Evolutionary conservation across 2,888 invertebrate species (phyloP).

Genomic region (Argyresthia goedartella): DNA sequence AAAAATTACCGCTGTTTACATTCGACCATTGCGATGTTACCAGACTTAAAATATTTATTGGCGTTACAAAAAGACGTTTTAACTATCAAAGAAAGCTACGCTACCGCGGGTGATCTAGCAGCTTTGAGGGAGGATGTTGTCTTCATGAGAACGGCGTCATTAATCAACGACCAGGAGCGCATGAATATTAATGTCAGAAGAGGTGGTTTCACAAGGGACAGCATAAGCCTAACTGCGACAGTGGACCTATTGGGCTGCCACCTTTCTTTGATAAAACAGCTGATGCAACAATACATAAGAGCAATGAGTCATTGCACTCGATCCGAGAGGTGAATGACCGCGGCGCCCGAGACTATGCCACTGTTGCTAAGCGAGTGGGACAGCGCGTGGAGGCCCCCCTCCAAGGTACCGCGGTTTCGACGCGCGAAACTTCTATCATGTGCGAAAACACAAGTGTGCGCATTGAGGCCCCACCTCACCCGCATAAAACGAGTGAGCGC

Average conservation of each 20-base stretch:
- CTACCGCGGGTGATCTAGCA: not conserved
- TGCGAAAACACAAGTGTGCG: not conserved
- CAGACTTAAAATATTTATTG: not conserved
- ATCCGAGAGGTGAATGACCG: not conserved
- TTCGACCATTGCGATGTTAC: not conserved
- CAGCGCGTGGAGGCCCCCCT: not conserved
- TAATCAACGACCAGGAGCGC: not conserved
- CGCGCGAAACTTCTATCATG: not conserved
- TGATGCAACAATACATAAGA: not conserved
- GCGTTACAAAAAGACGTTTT: not conserved
- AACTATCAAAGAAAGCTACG: not conserved
- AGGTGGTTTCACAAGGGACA: not conserved
- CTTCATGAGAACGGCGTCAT: not conserved
- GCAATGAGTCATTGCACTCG: not conserved
- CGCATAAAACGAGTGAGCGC: not conserved
- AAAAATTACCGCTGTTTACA: constrained; percentile 4
- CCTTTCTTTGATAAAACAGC: not conserved
- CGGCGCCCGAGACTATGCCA: not conserved
- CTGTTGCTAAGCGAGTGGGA: not conserved
- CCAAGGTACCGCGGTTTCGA: not conserved
- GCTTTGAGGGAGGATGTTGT: not conserved
- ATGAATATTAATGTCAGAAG: not conserved
- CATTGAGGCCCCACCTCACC: not conserved
- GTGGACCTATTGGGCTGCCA: not conserved
- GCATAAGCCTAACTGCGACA: not conserved